Base-by-base conservation (phyloP, 1,140 invertebrate genomes). In the Zaprionus taronus region DNA sequence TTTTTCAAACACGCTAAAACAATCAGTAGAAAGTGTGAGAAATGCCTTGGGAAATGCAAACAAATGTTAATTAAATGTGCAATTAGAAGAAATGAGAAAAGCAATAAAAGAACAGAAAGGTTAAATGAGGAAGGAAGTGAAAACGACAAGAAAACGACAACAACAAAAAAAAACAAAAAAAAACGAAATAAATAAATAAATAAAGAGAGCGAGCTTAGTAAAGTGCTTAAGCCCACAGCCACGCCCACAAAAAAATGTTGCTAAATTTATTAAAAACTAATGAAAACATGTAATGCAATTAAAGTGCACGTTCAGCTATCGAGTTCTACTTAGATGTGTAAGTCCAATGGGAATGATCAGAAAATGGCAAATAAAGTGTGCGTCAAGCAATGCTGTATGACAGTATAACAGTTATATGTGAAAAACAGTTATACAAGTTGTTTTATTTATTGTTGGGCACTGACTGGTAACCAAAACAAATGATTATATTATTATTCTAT, bases 51-150 rank as follows among this genome's bases (percentile, higher is more conserved):
- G 56, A 58, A 31, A 53, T 69, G 81, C 80, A 81, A 47, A 81
- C 73, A 77, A 84, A 81, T 81, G 81, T 84, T 87, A 79, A 83
- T 66, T 90, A 84, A 90, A 79, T 85, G 85, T 81, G 78, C 85
- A 89, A 87, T 87, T 89, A 87, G 74, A 71, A 79, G 76, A 72
- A 55, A 62, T 56, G 17, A 72, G 67, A 60, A 81, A 82, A 72
- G 60, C 60, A 68, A 72, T 67, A 79, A 31, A 38, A n/a, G 62
- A 67, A 61, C 56, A 24, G 49, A 65, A 71, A 17, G 5, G 31
- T 4, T 67, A 7, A 67, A 5, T 38, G n/a, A 73, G 20, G 26
- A 17, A 53, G 9, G 15, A 38, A 56, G 47, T 24, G 17, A 58
- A 49, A 66, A 60, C 17, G 66, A 38, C 41, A 57, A 41, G 9